Percentiles rank a stretch among this genome's conserved stretches.
Evolutionary conservation across 2,888 invertebrate genomes (phyloP).

Genomic region (Unio delphinus): DNA sequence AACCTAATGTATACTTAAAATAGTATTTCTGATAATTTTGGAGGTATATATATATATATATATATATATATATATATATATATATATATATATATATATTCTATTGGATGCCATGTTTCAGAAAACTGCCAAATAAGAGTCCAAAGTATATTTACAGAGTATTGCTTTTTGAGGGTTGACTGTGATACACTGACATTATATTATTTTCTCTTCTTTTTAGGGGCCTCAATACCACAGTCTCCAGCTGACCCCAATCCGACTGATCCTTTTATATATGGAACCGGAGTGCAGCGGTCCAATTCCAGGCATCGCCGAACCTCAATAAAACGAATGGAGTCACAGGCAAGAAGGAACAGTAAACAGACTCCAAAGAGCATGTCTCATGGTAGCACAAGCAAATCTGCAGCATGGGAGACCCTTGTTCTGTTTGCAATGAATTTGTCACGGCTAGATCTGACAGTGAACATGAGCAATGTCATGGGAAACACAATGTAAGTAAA

Average conservation of each 20-base stretch:
- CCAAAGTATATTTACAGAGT: neutral
- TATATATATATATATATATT: no score
- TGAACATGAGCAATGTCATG: constrained; percentile 99
- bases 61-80: no score
- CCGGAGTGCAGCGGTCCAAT: constrained; percentile 24
- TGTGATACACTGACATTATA: neutral
- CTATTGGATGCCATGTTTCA: no score
- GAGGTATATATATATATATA: no score
- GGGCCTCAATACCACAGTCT: constrained; percentile 45
- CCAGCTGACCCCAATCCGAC: constrained; percentile 35
- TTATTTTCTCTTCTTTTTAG: constrained; percentile 6
- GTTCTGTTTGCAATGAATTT: constrained; percentile 97
- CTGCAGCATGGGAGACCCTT: constrained; percentile 89
- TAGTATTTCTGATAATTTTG: no score
- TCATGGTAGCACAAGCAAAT: constrained; percentile 15
- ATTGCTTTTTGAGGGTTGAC: neutral
- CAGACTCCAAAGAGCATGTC: constrained; percentile 1
- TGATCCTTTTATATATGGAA: constrained; percentile 5
- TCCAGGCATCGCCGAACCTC: constrained; percentile 14
- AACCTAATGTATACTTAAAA: no score
- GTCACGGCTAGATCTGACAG: constrained; percentile 94
- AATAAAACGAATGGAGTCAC: no score
- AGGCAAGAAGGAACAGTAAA: constrained; percentile 21
- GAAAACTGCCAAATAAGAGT: neutral
- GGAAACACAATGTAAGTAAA: constrained; percentile 89